phyloP scores from a whole-genome alignment of 2,888 invertebrate genomes.

The Biston stratarius region DNA sequence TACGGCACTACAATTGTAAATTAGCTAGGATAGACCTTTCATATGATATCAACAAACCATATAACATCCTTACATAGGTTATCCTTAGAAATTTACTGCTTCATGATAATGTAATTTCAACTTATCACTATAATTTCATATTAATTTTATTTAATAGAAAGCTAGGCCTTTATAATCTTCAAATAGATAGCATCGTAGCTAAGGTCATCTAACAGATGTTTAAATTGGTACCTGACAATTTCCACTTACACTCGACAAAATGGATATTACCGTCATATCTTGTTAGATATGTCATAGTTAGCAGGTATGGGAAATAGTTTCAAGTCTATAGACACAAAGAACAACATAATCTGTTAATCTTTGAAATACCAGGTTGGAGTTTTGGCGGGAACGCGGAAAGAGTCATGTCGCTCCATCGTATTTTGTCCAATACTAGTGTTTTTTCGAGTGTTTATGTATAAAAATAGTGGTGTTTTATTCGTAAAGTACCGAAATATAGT shows the following conservation, averaged over 20 bases:
- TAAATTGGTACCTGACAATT: not conserved
- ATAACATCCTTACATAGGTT: conserved; percentile 67
- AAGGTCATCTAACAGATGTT: conserved; percentile 18
- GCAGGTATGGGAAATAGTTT: too few species aligned
- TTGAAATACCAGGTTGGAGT: too few species aligned
- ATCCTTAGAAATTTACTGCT: conserved; percentile 76
- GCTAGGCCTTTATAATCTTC: conserved; percentile 69
- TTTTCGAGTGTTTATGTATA: too few species aligned
- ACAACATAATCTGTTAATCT: too few species aligned
- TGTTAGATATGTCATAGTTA: not conserved
- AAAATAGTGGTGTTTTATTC: too few species aligned
- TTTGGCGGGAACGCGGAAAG: too few species aligned
- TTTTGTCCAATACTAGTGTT: too few species aligned
- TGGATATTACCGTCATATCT: not conserved
- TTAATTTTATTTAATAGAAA: conserved; percentile 66
- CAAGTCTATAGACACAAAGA: too few species aligned
- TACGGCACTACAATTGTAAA: conserved; percentile 83
- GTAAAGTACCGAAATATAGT: too few species aligned
- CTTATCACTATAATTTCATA: conserved; percentile 57
- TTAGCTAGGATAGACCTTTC: conserved; percentile 85
- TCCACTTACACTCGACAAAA: not conserved
- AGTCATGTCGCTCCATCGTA: too few species aligned
- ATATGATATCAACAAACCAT: conserved; percentile 81
- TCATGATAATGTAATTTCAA: conserved; percentile 63
- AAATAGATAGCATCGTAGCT: conserved; percentile 38